Conservation (phyloP, 2,888 invertebrate genomes). For the Patella ulyssiponensis region DNA sequence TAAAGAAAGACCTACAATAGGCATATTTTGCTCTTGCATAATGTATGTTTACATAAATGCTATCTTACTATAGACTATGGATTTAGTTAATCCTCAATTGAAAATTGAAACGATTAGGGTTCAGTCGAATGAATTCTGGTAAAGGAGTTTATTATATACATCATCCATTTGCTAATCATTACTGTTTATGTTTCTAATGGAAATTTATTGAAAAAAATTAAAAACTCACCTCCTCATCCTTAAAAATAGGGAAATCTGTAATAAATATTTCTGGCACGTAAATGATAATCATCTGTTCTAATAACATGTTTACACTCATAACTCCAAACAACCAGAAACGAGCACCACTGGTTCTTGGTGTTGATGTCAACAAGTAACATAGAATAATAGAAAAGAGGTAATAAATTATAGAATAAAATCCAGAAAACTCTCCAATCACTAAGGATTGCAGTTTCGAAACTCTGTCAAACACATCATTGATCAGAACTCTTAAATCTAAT, state of each 20-base stretch:
- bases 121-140: too few species aligned
- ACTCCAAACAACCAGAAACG: conserved; percentile 76
- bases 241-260: conserved; percentile 15
- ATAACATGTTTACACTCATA: conserved; percentile 74
- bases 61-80: too few species aligned
- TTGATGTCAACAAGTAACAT: conserved; percentile 76
- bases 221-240: conserved; percentile 30
- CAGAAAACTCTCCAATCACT: conserved; percentile 79
- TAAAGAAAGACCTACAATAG: too few species aligned
- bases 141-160: neutral
- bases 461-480: conserved; percentile 76
- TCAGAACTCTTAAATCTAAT: conserved; percentile 71
- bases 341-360: conserved; percentile 75
- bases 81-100: too few species aligned
- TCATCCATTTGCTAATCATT: neutral
- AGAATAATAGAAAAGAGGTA: conserved; percentile 75
- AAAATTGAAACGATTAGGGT: too few species aligned
- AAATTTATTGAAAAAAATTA: too few species aligned
- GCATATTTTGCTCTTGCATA: too few species aligned
- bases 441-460: conserved; percentile 77
- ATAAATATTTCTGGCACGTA: conserved; percentile 22
- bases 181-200: neutral
- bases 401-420: conserved; percentile 78
- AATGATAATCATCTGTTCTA: conserved; percentile 71
- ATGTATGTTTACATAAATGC: too few species aligned